Conservation (phyloP, 2,888 invertebrate genomes). For the Netelia melanura region DNA sequence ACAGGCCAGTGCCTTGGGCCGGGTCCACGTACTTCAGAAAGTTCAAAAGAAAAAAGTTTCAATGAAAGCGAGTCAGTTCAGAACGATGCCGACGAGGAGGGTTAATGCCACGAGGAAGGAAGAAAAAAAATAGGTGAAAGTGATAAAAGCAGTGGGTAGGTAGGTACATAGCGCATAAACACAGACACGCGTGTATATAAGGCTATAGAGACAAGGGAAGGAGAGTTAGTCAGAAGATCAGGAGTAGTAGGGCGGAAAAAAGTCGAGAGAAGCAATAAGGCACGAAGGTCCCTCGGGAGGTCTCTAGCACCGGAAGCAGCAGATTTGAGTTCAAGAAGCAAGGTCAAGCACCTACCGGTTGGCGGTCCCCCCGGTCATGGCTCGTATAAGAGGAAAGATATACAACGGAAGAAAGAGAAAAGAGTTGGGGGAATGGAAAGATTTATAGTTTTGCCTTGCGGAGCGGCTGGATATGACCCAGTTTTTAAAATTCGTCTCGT, state of each 20-base stretch:
- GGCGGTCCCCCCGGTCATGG: neutral
- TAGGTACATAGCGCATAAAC: conserved; percentile 23
- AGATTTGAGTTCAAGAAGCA: conserved; percentile 71
- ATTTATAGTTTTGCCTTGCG: conserved; percentile 64
- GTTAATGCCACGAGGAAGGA: conserved; percentile 7
- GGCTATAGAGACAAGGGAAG: conserved; percentile 14
- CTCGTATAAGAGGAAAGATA: conserved; percentile 22
- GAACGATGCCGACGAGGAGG: neutral
- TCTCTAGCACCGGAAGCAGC: conserved; percentile 39
- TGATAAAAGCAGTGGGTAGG: conserved; percentile 25
- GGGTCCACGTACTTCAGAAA: conserved; percentile 1
- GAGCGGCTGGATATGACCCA: conserved; percentile 71
- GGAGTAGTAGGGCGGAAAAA: conserved; percentile 8
- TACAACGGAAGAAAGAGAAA: conserved; percentile 12
- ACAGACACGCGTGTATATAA: neutral
- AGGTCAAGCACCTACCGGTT: conserved; percentile 70
- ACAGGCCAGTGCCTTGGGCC: conserved; percentile 4
- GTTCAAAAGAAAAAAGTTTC: conserved; percentile 5
- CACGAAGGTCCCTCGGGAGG: conserved; percentile 42
- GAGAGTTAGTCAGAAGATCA: conserved; percentile 22
- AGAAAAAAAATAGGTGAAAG: conserved; percentile 40
- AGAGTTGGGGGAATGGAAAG: conserved; percentile 25
- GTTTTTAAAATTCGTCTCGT: conserved; percentile 63
- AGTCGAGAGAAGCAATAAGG: conserved; percentile 32
- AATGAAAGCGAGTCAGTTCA: neutral